Conservation (phyloP, 2,888 invertebrate species). For the Oasisia sp. region DNA sequence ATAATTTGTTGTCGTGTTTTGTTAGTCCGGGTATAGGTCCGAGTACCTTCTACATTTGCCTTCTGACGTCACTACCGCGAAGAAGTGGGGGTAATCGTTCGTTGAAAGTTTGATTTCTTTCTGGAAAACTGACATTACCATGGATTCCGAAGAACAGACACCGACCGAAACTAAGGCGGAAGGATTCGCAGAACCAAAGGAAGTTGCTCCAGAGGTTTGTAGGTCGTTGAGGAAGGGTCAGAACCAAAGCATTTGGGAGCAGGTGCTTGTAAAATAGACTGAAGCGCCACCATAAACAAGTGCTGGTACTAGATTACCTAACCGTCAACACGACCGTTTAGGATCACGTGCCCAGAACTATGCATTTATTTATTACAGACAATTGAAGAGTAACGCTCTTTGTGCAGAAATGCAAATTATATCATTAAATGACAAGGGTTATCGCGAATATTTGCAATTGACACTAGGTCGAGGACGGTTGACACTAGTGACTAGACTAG, state of each 20-base stretch:
- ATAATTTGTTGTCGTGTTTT: not conserved
- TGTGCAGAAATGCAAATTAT: no score
- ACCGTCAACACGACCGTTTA: not conserved
- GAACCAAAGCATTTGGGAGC: not conserved
- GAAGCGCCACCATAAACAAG: slow-evolving; percentile 3
- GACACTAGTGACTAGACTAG: no score
- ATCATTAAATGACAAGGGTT: no score
- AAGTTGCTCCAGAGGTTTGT: slow-evolving; percentile 17
- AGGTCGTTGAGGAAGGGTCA: not conserved
- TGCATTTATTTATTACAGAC: not conserved
- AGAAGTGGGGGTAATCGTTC: slow-evolving; percentile 13
- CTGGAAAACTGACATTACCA: slow-evolving; percentile 1
- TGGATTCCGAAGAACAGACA: slow-evolving; percentile 12
- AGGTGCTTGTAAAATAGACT: not conserved
- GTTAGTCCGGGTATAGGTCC: not conserved
- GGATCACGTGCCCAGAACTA: not conserved
- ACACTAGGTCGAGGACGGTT: no score
- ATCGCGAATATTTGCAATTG: no score
- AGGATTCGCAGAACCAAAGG: slow-evolving; percentile 17
- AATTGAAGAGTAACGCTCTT: no score
- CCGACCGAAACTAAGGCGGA: not conserved
- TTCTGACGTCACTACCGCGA: slow-evolving; percentile 17
- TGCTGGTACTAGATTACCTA: not conserved
- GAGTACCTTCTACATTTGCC: not conserved
- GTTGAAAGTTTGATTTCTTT: slow-evolving; percentile 10